phyloP scores from a whole-genome alignment of 2,888 invertebrate genomes.

The Eupithecia exiguata region DNA sequence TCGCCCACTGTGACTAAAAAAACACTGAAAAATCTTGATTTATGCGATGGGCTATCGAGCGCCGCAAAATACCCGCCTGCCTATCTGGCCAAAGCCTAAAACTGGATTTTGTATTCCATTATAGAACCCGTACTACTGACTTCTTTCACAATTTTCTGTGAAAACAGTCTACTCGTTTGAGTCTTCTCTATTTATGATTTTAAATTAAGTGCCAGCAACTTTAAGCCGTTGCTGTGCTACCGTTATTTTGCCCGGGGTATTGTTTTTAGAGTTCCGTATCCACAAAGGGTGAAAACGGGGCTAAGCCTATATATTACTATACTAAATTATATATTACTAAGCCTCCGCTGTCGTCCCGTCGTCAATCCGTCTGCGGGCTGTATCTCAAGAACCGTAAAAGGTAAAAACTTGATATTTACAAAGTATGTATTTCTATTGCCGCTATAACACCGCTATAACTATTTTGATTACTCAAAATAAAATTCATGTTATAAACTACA shows the following conservation, averaged over 20 bases:
- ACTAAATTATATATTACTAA: too few species aligned
- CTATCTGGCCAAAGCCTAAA: conserved; percentile 25
- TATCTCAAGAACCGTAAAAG: too few species aligned
- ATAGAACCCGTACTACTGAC: background rate
- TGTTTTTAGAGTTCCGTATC: background rate
- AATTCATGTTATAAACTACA: too few species aligned
- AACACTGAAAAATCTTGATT: conserved; percentile 26
- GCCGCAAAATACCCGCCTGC: conserved; percentile 24
- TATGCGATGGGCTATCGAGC: conserved; percentile 31
- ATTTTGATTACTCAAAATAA: too few species aligned
- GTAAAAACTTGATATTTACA: too few species aligned
- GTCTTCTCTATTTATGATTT: background rate
- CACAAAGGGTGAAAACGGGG: too few species aligned
- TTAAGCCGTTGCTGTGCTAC: background rate
- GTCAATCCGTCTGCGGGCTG: too few species aligned
- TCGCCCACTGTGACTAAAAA: conserved; percentile 16
- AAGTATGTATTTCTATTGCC: too few species aligned
- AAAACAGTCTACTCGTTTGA: background rate
- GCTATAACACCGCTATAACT: too few species aligned
- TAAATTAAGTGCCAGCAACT: background rate
- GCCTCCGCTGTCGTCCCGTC: too few species aligned
- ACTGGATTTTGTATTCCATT: conserved; percentile 22
- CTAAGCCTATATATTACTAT: too few species aligned
- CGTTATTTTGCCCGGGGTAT: background rate
- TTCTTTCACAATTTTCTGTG: background rate